phyloP scores from a whole-genome alignment of 1,140 invertebrate species.

The Drosophila burlai region DNA sequence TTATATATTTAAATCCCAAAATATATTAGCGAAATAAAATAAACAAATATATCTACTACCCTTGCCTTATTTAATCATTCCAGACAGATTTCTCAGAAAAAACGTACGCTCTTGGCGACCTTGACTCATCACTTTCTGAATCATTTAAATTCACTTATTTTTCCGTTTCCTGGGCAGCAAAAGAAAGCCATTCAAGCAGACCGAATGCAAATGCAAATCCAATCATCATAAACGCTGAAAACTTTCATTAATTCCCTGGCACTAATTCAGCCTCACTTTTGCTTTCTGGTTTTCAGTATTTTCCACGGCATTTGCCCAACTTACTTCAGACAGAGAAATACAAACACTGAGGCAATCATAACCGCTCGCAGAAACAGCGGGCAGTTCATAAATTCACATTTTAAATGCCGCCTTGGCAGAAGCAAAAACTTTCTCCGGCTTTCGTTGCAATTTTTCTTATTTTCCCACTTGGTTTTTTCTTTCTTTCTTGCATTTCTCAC shows the following conservation, averaged over 20 bases:
- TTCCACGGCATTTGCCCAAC: conserved; percentile 20
- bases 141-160: conserved; percentile 40
- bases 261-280: conserved; percentile 69
- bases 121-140: conserved; percentile 56
- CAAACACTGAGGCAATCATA: conserved; percentile 27
- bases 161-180: conserved; percentile 44
- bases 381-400: conserved; percentile 72
- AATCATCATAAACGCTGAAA: conserved; percentile 26
- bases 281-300: conserved; percentile 56
- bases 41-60: background rate
- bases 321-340: conserved; percentile 3
- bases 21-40: background rate
- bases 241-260: conserved; percentile 75
- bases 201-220: conserved; percentile 29
- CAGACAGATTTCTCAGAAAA: conserved; percentile 24
- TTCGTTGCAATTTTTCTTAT: conserved; percentile 71
- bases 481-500: conserved; percentile 13
- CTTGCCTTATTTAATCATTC: conserved; percentile 2
- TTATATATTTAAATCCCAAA: background rate
- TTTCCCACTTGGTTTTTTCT: conserved; percentile 17
- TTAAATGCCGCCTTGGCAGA: conserved; percentile 76
- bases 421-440: conserved; percentile 75
- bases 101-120: conserved; percentile 21
- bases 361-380: conserved; percentile 17
- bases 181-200: conserved; percentile 30